phyloP scores from a whole-genome alignment of 2,797 vertebrate genomes.

The Enteromius thamalakanensis region DNA sequence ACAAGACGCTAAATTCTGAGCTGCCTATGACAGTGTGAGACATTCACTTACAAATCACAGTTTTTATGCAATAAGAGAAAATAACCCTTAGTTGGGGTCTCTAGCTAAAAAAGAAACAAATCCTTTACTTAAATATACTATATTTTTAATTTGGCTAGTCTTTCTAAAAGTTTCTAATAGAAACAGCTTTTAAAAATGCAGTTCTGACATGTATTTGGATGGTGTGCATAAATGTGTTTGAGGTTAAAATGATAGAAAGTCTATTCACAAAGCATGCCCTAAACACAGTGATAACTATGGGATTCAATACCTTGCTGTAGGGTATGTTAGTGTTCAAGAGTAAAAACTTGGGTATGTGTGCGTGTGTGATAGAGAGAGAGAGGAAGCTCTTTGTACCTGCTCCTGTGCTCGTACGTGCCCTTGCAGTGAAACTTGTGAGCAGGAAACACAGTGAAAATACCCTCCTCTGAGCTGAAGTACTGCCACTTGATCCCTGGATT shows the following conservation, averaged over 20 bases:
- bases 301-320: background rate
- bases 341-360: background rate
- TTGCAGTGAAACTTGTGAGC: slow-evolving; percentile 99
- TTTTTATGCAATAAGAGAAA: background rate
- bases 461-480: slow-evolving; percentile 99
- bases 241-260: background rate
- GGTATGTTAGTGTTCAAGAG: slow-evolving; percentile 8
- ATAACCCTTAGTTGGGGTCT: background rate
- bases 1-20: slow-evolving; percentile 17
- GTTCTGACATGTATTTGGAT: background rate
- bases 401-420: slow-evolving; percentile 94
- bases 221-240: background rate
- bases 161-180: background rate
- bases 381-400: slow-evolving; percentile 79
- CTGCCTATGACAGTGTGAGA: background rate
- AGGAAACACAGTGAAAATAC: slow-evolving; percentile 97
- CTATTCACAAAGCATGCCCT: background rate
- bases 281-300: background rate
- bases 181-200: background rate
- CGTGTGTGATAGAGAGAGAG: background rate
- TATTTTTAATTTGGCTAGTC: background rate
- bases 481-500: slow-evolving; percentile 99
- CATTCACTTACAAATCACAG: background rate
- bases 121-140: background rate
- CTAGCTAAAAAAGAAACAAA: background rate